Evolutionary conservation across 1,140 invertebrate species (phyloP).

Genomic region (Mactra quadrangularis): DNA sequence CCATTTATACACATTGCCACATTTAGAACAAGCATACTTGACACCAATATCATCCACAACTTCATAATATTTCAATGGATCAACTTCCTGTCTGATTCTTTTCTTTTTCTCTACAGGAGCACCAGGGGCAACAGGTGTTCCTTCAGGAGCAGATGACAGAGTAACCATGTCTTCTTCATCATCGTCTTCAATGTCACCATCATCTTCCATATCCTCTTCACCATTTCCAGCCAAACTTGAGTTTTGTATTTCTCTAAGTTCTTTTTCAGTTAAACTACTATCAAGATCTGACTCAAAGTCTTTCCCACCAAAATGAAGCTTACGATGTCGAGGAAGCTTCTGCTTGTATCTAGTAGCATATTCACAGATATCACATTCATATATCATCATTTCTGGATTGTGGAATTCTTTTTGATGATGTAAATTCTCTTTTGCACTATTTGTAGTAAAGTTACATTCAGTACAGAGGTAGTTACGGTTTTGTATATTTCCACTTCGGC

Average conservation of each 20-base stretch:
- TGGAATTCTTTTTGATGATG: conserved; percentile 75
- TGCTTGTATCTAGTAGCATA: conserved; percentile 80
- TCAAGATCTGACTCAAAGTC: conserved; percentile 68
- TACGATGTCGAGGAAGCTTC: conserved; percentile 77
- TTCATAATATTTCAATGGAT: conserved; percentile 82
- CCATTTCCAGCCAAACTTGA: conserved; percentile 32
- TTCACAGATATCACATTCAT: conserved; percentile 79
- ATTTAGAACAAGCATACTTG: conserved; percentile 83
- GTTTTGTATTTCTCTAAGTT: conserved; percentile 45
- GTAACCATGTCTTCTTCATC: conserved; percentile 72
- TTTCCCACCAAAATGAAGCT: conserved; percentile 75
- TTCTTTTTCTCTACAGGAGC: conserved; percentile 76
- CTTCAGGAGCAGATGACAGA: conserved; percentile 42
- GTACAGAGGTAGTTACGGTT: conserved; percentile 77
- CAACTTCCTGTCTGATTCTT: conserved; percentile 81
- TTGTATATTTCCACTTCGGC: conserved; percentile 75
- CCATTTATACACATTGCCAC: conserved; percentile 84
- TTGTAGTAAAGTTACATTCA: conserved; percentile 73
- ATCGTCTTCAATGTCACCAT: conserved; percentile 72
- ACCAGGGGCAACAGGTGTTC: conserved; percentile 9
- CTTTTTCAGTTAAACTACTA: conserved; percentile 65
- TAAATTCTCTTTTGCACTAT: conserved; percentile 74
- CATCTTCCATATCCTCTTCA: conserved; percentile 69
- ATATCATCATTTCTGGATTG: conserved; percentile 72
- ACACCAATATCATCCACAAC: conserved; percentile 79